Percentiles rank a stretch among this genome's conserved stretches.
Evolutionary conservation across 2,113 vertebrate genomes (phyloP).

Genomic region (Panthera tigris): DNA sequence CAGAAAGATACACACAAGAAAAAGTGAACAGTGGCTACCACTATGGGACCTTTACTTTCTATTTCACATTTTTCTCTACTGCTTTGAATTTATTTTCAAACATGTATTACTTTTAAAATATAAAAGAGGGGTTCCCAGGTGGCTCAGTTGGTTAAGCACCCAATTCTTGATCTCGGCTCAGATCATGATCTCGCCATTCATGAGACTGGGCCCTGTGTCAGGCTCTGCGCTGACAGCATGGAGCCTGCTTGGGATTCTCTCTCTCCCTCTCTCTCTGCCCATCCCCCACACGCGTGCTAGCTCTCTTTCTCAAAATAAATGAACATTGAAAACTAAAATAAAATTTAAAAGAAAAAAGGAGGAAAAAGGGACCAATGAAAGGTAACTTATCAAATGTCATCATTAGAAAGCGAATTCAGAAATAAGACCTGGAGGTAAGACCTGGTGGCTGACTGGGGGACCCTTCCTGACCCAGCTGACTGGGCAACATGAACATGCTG

Average conservation of each 20-base stretch:
- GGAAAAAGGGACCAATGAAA: slow-evolving; percentile 26
- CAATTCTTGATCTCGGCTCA: no score
- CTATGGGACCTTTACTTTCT: not conserved
- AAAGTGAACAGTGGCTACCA: not conserved
- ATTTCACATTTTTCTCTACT: slow-evolving; percentile 42
- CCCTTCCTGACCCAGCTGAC: not conserved
- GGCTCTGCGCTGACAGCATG: no score
- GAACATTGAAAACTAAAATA: no score
- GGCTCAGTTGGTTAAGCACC: no score
- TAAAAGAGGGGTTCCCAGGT: not conserved
- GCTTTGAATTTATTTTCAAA: slow-evolving; percentile 56
- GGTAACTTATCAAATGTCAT: slow-evolving; percentile 18
- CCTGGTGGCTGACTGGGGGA: not conserved
- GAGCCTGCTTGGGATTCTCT: no score
- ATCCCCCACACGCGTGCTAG: no score
- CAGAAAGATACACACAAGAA: slow-evolving; percentile 30
- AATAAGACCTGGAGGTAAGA: not conserved
- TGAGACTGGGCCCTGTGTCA: no score
- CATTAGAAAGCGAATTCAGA: slow-evolving; percentile 2
- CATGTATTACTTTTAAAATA: slow-evolving; percentile 47
- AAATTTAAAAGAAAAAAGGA: not conserved
- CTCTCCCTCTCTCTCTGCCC: no score
- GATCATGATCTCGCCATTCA: no score
- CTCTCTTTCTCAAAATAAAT: no score
- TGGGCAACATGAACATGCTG: not conserved